Conservation (phyloP, 2,888 invertebrate genomes). For the Atrina japonica region DNA sequence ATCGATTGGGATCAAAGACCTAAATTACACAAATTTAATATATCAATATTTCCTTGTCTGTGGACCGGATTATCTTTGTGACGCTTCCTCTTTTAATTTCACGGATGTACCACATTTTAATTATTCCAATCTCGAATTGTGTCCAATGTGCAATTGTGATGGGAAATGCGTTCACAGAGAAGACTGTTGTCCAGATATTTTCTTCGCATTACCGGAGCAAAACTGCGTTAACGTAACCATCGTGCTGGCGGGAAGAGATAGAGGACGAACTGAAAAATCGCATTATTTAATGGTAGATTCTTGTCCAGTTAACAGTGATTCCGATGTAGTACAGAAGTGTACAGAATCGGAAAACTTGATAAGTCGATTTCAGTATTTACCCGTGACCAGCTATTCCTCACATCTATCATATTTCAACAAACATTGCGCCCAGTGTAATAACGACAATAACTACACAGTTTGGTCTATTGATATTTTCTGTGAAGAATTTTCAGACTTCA, state of each 20-base stretch:
- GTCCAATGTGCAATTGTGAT: conserved; percentile 3
- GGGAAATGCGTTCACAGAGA: neutral
- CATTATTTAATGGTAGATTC: neutral
- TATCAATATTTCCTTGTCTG: neutral
- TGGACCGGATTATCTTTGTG: conserved; percentile 6
- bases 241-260: neutral
- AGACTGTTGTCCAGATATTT: conserved; percentile 7
- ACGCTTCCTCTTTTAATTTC: neutral
- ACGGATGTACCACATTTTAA: neutral
- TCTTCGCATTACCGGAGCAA: neutral
- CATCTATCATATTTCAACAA: neutral
- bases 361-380: neutral
- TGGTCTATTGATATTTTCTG: neutral
- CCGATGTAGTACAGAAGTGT: neutral
- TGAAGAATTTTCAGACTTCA: neutral
- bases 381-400: neutral
- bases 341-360: neutral
- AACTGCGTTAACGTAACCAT: neutral
- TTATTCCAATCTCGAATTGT: neutral
- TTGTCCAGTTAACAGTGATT: neutral
- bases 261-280: neutral
- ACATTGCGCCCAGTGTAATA: conserved; percentile 1
- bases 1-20: too few relatives aligned
- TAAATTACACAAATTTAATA: neutral
- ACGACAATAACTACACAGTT: neutral